These are phyloP conservation scores for Hemiscyllium ocellatum DNA, from an alignment of 2,113 vertebrate genomes.

Conservation along the genomic window DNA sequence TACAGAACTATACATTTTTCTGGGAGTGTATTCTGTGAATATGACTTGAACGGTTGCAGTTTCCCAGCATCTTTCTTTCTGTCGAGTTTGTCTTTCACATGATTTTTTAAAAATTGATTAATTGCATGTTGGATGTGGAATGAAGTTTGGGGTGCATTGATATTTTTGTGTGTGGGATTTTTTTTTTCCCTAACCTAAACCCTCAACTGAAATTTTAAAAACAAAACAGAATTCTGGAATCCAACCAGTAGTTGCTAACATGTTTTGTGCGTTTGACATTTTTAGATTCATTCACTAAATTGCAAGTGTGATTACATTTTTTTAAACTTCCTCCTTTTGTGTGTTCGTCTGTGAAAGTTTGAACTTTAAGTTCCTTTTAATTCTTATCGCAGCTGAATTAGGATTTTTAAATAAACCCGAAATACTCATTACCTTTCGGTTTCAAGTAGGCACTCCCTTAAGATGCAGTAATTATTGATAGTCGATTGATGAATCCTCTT, in stretches of 20 bases:
- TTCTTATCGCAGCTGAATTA: background rate
- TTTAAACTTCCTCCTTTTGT: background rate
- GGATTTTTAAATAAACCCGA: background rate
- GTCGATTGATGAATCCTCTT: background rate
- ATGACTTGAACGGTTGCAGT: background rate
- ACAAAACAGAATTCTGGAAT: background rate
- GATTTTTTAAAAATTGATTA: background rate
- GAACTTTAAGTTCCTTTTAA: background rate
- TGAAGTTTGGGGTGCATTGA: background rate
- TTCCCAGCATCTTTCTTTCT: background rate
- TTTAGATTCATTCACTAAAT: background rate
- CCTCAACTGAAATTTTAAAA: background rate
- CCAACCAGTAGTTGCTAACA: background rate
- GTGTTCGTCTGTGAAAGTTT: background rate
- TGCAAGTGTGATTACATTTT: background rate
- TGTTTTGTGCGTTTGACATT: background rate
- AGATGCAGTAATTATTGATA: background rate
- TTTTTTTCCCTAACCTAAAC: background rate
- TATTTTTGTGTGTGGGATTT: background rate
- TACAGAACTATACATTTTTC: background rate
- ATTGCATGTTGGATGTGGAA: background rate
- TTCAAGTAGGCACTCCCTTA: background rate
- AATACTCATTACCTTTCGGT: background rate
- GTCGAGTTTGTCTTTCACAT: background rate
- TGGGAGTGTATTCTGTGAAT: background rate